Base-by-base conservation (phyloP, 2,888 invertebrate species). In the Tachina fera region DNA sequence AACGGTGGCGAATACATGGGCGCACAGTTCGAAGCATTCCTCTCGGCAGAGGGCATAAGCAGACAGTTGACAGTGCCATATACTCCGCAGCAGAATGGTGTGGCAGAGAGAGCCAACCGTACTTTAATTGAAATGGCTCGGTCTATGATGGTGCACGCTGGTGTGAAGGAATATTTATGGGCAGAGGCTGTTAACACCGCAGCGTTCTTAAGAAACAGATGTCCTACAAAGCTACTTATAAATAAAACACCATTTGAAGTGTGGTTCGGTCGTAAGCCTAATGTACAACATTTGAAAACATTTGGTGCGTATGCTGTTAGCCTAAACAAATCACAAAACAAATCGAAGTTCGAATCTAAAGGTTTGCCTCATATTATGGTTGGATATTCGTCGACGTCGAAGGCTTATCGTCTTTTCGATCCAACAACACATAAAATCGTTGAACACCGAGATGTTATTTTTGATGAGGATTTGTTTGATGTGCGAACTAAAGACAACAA, bases 221-320 rank as follows among this genome's bases (percentile, higher is more conserved):
- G 77, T 41, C 60, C 77, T n/a, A 78, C 77, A 43, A 77, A 47
- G 22, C 47, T 14, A 1, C 49, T 87, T 11, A 31, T 51, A 16
- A 61, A 84, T 9, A 80, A 84, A 60, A 90, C 89, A 10, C 88
- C 90, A 11, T 89, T 86, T 75, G 89, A 89, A 85, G 45, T 71
- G 9, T 87, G 89, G 87, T 58, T 39, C 47, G 87, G 87, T 43
- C 56, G 61, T 11, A 88, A 79, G 16, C 87, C 88, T 11, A 68
- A 11, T 53, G 87, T 88, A 10, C 49, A 68, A 13, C 87, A 87
- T 77, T 67, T 88, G 1, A 84, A 49, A 72, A 53, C 53, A 5
- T 53, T 53, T 19, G 19, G 53, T 1, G 19, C 53, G 9, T 49
- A 49, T n/a, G 22, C 22, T 22, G 22, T 22, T 2, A 22, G 22